Base-by-base conservation (phyloP, 1,140 invertebrate species). In the Cotesia vestalis region DNA sequence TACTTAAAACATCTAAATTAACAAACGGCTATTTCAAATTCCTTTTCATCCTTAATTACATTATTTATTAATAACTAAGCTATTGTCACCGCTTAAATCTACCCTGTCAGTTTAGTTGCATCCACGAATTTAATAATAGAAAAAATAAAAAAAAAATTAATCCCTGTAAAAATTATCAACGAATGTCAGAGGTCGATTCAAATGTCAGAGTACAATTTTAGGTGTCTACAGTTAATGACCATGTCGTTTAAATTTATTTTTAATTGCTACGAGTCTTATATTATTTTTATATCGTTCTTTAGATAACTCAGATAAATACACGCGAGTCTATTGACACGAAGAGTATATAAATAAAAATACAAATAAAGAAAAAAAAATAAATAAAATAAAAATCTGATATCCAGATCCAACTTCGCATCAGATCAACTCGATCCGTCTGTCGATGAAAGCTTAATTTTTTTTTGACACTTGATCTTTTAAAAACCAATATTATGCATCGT, bases 181-280 rank as follows among this genome's bases (percentile, higher is more conserved):
- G 84, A 81, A 84, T 74, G 72, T 76, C 77, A 77, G 77, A 63
- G 67, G 71, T 68, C 62, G 53, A 76, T 81, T 68, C 74, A 81
- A 84, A 81, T 79, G 79, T 85, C 81, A 78, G 79, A 77, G 40
- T 60, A 73, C 77, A 84, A 84, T 84, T 84, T 85, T 82, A 82
- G 81, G 79, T 70, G 66, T 66, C 14, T 52, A 74, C 78, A 77
- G 79, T 82, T 84, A 78, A 83, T 81, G 79, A 83, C 76, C 77
- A 83, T 76, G 17, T 66, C 61, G 12, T 66, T 73, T 64, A 55
- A 9, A 27, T 11, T 69, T 20, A 5, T 60, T 63, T 59, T 5
- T 60, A 55, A 20, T 59, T 69, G 27, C 40, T 34, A 35, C 67
- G 59, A 46, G 46, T 46, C 5, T 46, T 46, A 9, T 46, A 34